Conservation (phyloP, 92 coral and sea anemone species). For the Phymanthus crucifer region DNA sequence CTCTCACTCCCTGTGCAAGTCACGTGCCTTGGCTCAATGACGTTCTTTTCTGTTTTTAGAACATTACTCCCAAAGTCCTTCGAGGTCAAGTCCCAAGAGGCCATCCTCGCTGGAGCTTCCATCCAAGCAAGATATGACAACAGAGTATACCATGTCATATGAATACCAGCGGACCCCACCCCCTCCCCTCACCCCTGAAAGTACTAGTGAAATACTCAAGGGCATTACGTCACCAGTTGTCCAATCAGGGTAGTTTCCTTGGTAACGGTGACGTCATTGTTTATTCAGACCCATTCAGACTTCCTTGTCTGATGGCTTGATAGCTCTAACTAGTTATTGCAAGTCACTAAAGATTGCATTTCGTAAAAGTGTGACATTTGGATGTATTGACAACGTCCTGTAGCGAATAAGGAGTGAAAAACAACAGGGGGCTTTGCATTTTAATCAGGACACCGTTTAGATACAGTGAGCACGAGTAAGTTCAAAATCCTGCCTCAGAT, state of each 20-base stretch:
- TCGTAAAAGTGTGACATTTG: too few relatives aligned
- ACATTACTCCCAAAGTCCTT: constrained; percentile 15
- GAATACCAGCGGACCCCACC: constrained; percentile 26
- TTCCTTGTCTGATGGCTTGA: too few relatives aligned
- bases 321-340: too few relatives aligned
- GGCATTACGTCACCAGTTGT: constrained; percentile 31
- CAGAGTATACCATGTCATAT: constrained; percentile 16
- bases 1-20: not conserved
- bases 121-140: constrained; percentile 34
- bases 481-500: too few relatives aligned
- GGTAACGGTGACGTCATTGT: not conserved
- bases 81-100: constrained; percentile 18
- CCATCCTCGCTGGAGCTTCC: constrained; percentile 40
- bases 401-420: too few relatives aligned
- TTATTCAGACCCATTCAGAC: too few relatives aligned
- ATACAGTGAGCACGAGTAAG: too few relatives aligned
- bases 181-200: constrained; percentile 65
- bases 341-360: too few relatives aligned
- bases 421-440: too few relatives aligned
- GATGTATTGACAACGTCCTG: too few relatives aligned
- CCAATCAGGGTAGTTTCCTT: constrained; percentile 18
- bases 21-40: not conserved
- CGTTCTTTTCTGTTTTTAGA: constrained; percentile 9
- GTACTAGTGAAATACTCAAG: constrained; percentile 51
- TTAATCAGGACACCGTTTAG: too few relatives aligned